These are phyloP conservation scores for Caracal caracal DNA, from an alignment of 2,113 vertebrate genomes.

Conservation along the genomic window DNA sequence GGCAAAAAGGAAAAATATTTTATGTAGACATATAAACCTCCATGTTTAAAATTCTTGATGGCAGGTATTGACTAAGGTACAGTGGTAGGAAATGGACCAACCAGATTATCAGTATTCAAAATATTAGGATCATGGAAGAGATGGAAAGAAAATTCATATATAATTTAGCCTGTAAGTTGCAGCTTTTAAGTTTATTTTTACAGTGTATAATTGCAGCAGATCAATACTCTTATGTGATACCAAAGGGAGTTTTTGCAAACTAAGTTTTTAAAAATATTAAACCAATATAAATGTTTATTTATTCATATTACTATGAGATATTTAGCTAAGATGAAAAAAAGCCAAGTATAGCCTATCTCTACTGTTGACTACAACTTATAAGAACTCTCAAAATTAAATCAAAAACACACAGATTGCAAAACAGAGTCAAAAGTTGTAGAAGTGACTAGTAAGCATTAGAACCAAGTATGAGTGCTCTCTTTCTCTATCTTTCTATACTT, in stretches of 20 bases:
- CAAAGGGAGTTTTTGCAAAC: background rate
- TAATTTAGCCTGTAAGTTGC: background rate
- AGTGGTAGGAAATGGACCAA: background rate
- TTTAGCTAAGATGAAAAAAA: background rate
- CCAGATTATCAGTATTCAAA: background rate
- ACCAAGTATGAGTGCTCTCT: background rate
- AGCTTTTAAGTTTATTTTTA: background rate
- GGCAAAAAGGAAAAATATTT: background rate
- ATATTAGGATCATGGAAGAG: background rate
- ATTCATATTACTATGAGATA: background rate
- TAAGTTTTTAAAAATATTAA: background rate
- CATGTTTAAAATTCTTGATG: constrained; percentile 24
- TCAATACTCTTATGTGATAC: background rate
- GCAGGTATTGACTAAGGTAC: background rate
- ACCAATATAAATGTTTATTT: background rate
- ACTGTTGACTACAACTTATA: background rate
- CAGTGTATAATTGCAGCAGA: background rate
- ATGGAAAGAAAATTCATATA: background rate
- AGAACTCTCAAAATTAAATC: background rate
- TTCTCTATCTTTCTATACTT: background rate
- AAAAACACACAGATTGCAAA: background rate
- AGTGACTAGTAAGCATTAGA: no score
- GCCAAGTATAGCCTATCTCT: background rate
- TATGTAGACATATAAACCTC: background rate
- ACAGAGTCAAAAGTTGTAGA: background rate